Evolutionary conservation across 2,888 invertebrate genomes (phyloP).

Genomic region (Tipula confusa): DNA sequence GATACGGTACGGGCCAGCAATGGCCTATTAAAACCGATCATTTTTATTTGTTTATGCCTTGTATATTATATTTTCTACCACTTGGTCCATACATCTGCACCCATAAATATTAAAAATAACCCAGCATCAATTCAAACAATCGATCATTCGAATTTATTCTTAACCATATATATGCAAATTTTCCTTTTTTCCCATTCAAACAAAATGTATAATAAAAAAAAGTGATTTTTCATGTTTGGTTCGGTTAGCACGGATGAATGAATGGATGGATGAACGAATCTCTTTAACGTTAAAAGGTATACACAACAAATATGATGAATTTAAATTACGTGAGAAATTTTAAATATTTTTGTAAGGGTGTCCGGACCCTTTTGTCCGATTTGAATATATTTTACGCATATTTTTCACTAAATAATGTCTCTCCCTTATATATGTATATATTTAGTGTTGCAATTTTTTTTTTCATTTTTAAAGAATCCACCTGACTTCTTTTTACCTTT

Average conservation of each 20-base stretch:
- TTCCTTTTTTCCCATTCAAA: neutral
- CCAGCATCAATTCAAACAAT: neutral
- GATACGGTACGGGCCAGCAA: no score
- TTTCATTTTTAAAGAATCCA: neutral
- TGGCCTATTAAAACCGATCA: no score
- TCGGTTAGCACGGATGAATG: neutral
- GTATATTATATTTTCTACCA: no score
- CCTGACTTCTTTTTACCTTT: neutral
- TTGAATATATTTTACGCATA: neutral
- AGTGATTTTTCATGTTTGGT: slow-evolving; percentile 12
- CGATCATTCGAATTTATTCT: neutral
- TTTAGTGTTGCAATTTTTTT: neutral
- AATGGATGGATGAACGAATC: neutral
- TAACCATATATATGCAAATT: neutral
- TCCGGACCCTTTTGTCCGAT: slow-evolving; percentile 9
- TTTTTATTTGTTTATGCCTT: no score
- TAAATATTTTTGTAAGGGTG: neutral
- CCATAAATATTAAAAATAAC: neutral
- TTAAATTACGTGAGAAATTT: slow-evolving; percentile 14
- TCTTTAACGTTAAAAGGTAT: neutral
- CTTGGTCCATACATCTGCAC: neutral
- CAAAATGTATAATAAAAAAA: neutral
- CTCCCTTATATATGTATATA: neutral
- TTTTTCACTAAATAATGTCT: no score
- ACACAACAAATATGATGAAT: neutral